Base-by-base conservation (phyloP, 2,113 vertebrate species). In the Shinisaurus crocodilurus region DNA sequence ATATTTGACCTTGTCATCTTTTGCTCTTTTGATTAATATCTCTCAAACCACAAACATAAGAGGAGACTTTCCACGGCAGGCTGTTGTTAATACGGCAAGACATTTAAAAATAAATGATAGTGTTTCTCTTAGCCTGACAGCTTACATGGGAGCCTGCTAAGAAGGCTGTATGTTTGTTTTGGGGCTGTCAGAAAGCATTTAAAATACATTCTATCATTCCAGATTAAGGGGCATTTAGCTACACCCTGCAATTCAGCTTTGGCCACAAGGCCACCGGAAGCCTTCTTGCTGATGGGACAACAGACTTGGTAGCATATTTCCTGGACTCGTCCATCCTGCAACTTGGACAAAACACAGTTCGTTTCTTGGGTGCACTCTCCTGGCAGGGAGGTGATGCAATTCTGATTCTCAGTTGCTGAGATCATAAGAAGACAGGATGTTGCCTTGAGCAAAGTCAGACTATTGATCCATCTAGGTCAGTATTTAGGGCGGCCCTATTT, bases 161-260 rank as follows among this genome's bases (percentile, higher is more conserved):
- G 67, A 77, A 84, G 67, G 6, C 2, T 0, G 2, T 29, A 50
- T 67, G 1, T 13, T 79, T 90, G 2, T 1, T 87, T 90, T 83
- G 77, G 85, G 88, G 79, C 40, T 93, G 40, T 48, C 20, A 57
- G n/a, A 40, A 65, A 82, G 50, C 29, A 27, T 93, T 94, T 89
- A 13, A 85, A 93, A 43, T 1, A 0, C 4, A 0, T 72, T 80
- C 40, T 50, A 32, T 88, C 79, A 82, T 82, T 15, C 27, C 25
- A 4, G 65, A 82, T 88, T 82, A 82, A 32, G 60, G 3, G 67
- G n/a, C n/a, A 40, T 18, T 48, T 27, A 69, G 43, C 43, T 50
- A 27, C 43, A n/a, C 75, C 1, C 29, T 1, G 20, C 65, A 20
- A 86, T 34, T 27, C 32, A 60, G 20, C 32, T 67, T 45, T 25